Evolutionary conservation across 2,113 vertebrate species (phyloP).

Genomic region (Steatornis caripensis): DNA sequence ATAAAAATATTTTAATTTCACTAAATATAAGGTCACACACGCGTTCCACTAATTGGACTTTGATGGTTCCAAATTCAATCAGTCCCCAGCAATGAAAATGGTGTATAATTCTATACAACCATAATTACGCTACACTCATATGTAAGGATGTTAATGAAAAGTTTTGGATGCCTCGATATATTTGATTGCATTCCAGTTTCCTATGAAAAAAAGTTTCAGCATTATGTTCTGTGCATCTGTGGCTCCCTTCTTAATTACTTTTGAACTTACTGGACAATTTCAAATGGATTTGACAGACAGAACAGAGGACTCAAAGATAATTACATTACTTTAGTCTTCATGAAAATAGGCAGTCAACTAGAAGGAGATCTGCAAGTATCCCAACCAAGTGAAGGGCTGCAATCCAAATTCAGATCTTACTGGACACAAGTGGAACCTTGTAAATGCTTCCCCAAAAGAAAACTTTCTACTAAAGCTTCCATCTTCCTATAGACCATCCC

Average conservation of each 20-base stretch:
- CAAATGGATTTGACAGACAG: slow-evolving; percentile 40
- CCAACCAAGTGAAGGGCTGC: neutral
- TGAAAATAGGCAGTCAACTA: slow-evolving; percentile 39
- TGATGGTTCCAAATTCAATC: neutral
- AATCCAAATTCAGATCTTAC: neutral
- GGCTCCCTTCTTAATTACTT: slow-evolving; percentile 29
- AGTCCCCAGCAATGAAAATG: neutral
- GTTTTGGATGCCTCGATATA: neutral
- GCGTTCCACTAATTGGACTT: neutral
- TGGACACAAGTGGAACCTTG: neutral
- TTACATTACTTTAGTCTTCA: slow-evolving; percentile 3
- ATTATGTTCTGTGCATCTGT: neutral
- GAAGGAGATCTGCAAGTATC: neutral
- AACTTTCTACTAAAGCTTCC: neutral
- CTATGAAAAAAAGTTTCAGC: neutral
- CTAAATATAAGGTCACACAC: neutral
- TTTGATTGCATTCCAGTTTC: neutral
- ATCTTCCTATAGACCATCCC: neutral
- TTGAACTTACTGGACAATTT: slow-evolving; percentile 24
- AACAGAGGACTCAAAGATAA: slow-evolving; percentile 33
- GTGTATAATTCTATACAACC: neutral
- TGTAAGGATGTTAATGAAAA: neutral
- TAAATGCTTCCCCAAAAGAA: neutral
- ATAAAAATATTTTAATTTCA: neutral
- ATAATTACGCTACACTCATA: neutral